These are phyloP conservation scores for Pristionchus japonicus DNA, from an alignment of 2,888 invertebrate species.

Conservation along the genomic window DNA sequence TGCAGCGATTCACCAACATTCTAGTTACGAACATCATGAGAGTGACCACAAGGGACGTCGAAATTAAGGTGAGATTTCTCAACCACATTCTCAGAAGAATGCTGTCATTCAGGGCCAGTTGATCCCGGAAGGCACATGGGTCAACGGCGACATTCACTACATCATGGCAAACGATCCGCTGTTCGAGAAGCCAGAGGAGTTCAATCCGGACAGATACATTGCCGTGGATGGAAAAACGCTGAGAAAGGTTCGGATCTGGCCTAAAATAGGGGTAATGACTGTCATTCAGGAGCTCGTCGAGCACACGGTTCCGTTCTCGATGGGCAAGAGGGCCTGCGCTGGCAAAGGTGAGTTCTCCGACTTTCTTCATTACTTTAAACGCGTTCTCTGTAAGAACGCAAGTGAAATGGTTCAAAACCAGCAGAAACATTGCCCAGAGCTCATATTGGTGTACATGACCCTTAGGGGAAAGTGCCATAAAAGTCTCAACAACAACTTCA, in stretches of 20 bases:
- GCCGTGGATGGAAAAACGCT: constrained; percentile 3
- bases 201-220: constrained; percentile 24
- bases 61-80: not conserved
- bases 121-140: not conserved
- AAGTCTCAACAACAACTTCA: too few relatives aligned
- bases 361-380: too few relatives aligned
- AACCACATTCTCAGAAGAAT: not conserved
- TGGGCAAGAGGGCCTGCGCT: constrained; percentile 6
- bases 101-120: not conserved
- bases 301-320: constrained; percentile 36
- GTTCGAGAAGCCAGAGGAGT: not conserved
- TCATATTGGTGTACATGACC: too few relatives aligned
- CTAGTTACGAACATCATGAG: not conserved
- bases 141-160: constrained; percentile 27
- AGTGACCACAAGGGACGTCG: not conserved
- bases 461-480: too few relatives aligned
- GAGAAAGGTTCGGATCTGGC: not conserved
- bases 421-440: too few relatives aligned
- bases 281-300: constrained; percentile 6
- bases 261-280: too few relatives aligned
- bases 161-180: not conserved
- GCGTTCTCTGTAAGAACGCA: too few relatives aligned
- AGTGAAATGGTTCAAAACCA: too few relatives aligned
- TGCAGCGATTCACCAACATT: constrained; percentile 31
- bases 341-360: not conserved